phyloP scores from a whole-genome alignment of 2,113 vertebrate genomes.

The Oceanodroma tethys region DNA sequence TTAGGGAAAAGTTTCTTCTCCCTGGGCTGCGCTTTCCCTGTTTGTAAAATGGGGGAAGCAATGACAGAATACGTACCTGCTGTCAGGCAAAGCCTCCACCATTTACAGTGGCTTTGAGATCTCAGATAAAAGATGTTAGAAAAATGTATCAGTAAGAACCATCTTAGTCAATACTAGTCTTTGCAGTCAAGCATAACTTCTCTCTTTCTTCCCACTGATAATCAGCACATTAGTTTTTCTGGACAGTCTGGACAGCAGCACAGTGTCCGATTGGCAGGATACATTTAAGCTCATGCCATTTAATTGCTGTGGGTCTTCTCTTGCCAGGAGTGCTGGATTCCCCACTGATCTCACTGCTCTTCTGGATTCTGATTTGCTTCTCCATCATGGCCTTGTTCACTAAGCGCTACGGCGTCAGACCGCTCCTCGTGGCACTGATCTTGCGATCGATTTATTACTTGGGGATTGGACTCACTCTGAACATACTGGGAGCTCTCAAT shows the following conservation, averaged over 20 bases:
- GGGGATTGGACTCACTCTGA: constrained; percentile 91
- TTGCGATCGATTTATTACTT: constrained; percentile 91
- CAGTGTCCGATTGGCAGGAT: rapidly evolving
- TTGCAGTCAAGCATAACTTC: background rate
- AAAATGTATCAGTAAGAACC: background rate
- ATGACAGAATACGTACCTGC: background rate
- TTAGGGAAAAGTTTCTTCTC: background rate
- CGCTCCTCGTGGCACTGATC: constrained; percentile 87
- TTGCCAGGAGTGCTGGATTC: constrained; percentile 84
- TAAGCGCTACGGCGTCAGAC: constrained; percentile 87
- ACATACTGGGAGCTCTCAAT: constrained; percentile 86
- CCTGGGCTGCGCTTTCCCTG: background rate
- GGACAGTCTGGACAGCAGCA: background rate
- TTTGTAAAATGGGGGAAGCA: background rate
- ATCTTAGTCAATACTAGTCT: background rate
- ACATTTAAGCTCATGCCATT: background rate
- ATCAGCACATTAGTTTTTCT: background rate
- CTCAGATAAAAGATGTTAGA: background rate
- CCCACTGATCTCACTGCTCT: constrained; percentile 85
- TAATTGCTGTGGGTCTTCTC: background rate
- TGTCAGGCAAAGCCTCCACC: background rate
- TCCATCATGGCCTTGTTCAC: constrained; percentile 87
- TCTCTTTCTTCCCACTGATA: background rate
- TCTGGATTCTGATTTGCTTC: constrained; percentile 90
- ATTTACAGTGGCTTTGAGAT: background rate